These are phyloP conservation scores for Perca flavescens DNA, from an alignment of 2,113 vertebrate genomes.

Conservation along the genomic window DNA sequence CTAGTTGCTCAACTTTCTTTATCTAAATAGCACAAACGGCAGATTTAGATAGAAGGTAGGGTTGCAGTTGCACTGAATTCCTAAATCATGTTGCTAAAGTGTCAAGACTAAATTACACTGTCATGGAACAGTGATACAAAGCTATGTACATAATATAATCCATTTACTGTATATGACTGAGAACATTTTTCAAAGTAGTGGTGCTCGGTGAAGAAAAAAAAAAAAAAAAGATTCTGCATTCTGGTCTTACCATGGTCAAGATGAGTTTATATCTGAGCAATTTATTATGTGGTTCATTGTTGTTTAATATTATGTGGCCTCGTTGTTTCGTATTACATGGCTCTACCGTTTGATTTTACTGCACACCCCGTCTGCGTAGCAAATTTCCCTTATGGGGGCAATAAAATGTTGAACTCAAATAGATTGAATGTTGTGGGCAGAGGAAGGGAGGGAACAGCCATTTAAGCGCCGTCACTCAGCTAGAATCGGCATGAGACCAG, in stretches of 20 bases:
- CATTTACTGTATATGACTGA: slow-evolving; percentile 11
- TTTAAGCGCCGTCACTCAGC: background rate
- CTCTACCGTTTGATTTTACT: slow-evolving; percentile 26
- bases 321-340: slow-evolving; percentile 14
- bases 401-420: slow-evolving; percentile 43
- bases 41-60: background rate
- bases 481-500: background rate
- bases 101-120: background rate
- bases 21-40: background rate
- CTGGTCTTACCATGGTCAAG: background rate
- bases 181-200: slow-evolving; percentile 26
- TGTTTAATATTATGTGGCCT: slow-evolving; percentile 10
- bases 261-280: slow-evolving; percentile 2
- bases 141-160: slow-evolving; percentile 16
- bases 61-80: background rate
- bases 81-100: background rate
- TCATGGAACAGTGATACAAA: background rate
- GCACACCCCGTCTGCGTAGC: slow-evolving; percentile 36
- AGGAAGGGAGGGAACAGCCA: slow-evolving; percentile 6
- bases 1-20: slow-evolving; percentile 53
- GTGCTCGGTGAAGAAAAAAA: slow-evolving; percentile 9
- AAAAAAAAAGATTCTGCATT: background rate
- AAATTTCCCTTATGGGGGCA: slow-evolving; percentile 28
- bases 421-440: slow-evolving; percentile 8
- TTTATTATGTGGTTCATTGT: slow-evolving; percentile 43